These are phyloP conservation scores for Pyrochroa serraticornis DNA, from an alignment of 2,888 invertebrate genomes.

Conservation along the genomic window DNA sequence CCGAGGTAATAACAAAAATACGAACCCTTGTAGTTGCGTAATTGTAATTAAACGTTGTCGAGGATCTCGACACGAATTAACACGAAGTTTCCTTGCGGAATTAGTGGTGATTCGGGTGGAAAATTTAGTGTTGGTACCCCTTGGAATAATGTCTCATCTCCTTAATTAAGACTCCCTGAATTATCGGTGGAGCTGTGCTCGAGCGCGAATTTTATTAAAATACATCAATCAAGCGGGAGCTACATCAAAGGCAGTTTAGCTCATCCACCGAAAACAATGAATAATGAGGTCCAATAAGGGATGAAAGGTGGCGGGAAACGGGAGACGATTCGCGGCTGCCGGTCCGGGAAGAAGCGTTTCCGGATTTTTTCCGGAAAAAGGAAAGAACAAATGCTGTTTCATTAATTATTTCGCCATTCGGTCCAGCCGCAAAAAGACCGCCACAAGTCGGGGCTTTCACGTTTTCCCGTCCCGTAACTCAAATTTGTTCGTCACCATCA, in stretches of 20 bases:
- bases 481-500: no score
- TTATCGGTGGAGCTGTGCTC: constrained; percentile 21
- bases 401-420: no score
- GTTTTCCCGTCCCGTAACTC: no score
- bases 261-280: constrained; percentile 15
- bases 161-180: constrained; percentile 34
- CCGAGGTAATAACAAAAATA: no score
- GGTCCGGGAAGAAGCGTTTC: no score
- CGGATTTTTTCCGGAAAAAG: no score
- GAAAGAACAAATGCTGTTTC: no score
- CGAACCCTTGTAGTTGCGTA: constrained; percentile 3
- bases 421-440: no score
- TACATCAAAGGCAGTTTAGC: background rate
- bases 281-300: constrained; percentile 16
- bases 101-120: constrained; percentile 25
- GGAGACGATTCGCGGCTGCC: no score
- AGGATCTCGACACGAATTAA: constrained; percentile 24
- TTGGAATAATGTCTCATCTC: constrained; percentile 30
- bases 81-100: constrained; percentile 23
- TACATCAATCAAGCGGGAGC: constrained; percentile 30
- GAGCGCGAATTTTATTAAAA: constrained; percentile 32
- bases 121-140: constrained; percentile 25
- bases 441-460: no score
- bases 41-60: constrained; percentile 23
- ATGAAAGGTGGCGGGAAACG: constrained; percentile 13